Conservation (phyloP, 2,113 vertebrate species). For the Embiotoca jacksoni region DNA sequence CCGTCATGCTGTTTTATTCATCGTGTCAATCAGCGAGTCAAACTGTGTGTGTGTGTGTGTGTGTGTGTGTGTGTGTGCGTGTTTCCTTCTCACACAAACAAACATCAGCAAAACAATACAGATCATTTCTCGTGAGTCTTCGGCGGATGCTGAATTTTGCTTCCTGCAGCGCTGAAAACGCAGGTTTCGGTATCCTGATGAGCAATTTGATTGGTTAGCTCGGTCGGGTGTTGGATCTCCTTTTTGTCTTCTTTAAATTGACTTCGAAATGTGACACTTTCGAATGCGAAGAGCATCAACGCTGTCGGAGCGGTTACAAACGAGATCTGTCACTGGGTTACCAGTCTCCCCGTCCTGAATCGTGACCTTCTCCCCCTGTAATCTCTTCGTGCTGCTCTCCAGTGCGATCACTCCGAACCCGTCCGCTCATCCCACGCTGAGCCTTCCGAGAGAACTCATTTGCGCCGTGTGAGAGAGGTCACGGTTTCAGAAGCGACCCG, state of each 20-base stretch:
- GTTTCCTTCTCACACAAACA: conserved; percentile 26
- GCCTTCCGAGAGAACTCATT: conserved; percentile 12
- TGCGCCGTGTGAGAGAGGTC: conserved; percentile 22
- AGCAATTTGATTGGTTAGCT: no score
- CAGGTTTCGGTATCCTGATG: no score
- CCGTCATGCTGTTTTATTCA: conserved; percentile 44
- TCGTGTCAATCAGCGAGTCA: conserved; percentile 31
- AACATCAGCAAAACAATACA: no score
- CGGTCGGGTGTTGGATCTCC: no score
- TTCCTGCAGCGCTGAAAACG: no score
- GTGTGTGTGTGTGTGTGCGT: conserved; percentile 16
- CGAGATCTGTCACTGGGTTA: neutral
- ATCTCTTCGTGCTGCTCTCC: conserved; percentile 29
- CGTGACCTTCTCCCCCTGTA: conserved; percentile 17
- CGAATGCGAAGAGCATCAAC: neutral
- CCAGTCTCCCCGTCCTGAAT: neutral
- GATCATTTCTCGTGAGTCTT: no score
- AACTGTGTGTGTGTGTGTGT: conserved; percentile 8
- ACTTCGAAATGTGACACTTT: neutral
- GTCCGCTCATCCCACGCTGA: neutral
- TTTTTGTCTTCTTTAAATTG: no score
- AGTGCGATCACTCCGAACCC: conserved; percentile 14
- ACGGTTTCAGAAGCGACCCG: conserved; percentile 11
- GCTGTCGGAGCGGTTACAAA: neutral
- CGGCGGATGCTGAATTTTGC: no score